phyloP scores from a whole-genome alignment of 1,140 invertebrate species.

The Zaprionus kolodkinae region DNA sequence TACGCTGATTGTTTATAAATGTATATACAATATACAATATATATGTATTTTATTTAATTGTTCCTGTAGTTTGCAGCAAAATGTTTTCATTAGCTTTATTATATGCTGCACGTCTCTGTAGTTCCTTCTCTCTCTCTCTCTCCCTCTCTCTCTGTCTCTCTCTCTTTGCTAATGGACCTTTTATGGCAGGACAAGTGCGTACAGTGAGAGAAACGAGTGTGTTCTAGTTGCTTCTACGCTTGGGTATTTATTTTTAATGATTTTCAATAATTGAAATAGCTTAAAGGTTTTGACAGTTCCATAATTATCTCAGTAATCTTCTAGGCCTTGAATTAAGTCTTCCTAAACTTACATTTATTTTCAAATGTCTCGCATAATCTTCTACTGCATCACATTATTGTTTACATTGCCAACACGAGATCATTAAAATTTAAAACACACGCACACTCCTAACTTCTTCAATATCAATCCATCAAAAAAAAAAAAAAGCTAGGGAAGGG shows the following conservation, averaged over 20 bases:
- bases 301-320: slow-evolving; percentile 5
- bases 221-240: background rate
- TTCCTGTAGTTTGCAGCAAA: slow-evolving; percentile 18
- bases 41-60: slow-evolving; percentile 40
- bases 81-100: slow-evolving; percentile 64
- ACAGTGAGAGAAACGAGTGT: slow-evolving; percentile 46
- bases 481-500: background rate
- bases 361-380: slow-evolving; percentile 43
- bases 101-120: slow-evolving; percentile 58
- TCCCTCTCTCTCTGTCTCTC: slow-evolving; percentile 19
- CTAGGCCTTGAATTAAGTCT: slow-evolving; percentile 48
- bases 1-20: slow-evolving; percentile 68
- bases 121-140: slow-evolving; percentile 30
- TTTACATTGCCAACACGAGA: slow-evolving; percentile 53
- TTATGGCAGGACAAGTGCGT: slow-evolving; percentile 68
- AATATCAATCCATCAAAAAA: slow-evolving; percentile 73
- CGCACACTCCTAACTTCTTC: slow-evolving; percentile 43
- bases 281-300: background rate
- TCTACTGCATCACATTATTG: slow-evolving; percentile 29
- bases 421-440: slow-evolving; percentile 58
- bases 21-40: slow-evolving; percentile 3
- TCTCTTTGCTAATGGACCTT: slow-evolving; percentile 49
- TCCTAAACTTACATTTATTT: slow-evolving; percentile 42
- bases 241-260: too few species aligned
- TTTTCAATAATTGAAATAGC: background rate